Base-by-base conservation (phyloP, 35 echinoderm and acorn worm species). In the Heliocidaris erythrogramma region DNA sequence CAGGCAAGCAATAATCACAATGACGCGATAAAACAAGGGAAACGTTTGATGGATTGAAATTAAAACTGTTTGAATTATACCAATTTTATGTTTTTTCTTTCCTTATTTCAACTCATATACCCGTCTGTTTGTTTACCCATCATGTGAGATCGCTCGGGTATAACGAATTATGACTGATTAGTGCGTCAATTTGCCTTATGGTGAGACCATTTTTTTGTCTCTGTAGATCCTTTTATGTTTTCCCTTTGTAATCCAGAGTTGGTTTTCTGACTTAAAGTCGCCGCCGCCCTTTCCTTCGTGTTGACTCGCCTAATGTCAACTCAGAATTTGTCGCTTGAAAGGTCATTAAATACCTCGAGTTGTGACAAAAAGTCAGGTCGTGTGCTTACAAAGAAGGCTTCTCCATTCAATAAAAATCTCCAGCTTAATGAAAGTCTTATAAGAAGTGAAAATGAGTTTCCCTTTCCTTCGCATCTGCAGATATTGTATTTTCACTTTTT, bases 291-390 rank as follows among this genome's bases (percentile, higher is more conserved):
- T 49, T 48, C 29, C 47, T 92, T 30, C 31, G 12, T 59, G 91
- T 92, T 92, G 91, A 92, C 91, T 50, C 49, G 17, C 47, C 29
- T 92, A 59, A 92, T 32, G 31, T 48, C 91, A 92, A 92, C 48
- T 48, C 16, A 92, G 48, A 52, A 48, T 92, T 92, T 92, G 50
- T 92, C 48, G 91, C 48, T 59, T 92, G 91, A 92, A 92, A 92
- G 91, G 91, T 92, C 91, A 92, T 92, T 92, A 92, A 48, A 92
- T 92, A 92, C 48, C 47, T 48, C 9, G 13, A 59, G 48, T 48
- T 32, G 91, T 59, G 91, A 92, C 91, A 92, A 92, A 78, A 92
- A 92, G 91, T 59, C 91, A 92, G 49, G 31, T 92, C 91, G 49
- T 49, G 47, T 59, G 49, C 27, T 59, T 59, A 92, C 31, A 92